Evolutionary conservation across 2,888 invertebrate species (phyloP).

Genomic region (Aricia artaxerxes): DNA sequence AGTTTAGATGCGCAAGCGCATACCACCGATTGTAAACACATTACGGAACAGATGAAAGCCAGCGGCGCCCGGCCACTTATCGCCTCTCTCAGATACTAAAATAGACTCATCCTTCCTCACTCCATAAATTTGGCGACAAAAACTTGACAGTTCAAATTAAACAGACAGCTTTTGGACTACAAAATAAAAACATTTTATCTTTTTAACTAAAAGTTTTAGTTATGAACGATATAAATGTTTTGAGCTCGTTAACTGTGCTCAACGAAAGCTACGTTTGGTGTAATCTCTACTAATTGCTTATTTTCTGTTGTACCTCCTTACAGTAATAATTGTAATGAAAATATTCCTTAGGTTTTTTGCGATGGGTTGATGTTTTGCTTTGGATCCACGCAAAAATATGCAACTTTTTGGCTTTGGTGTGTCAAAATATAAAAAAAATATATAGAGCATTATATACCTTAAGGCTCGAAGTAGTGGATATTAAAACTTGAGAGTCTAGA

Average conservation of each 20-base stretch:
- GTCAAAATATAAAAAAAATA: no score
- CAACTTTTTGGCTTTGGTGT: no score
- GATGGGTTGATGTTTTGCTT: no score
- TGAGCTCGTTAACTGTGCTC: not conserved
- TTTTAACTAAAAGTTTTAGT: not conserved
- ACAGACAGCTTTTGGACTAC: not conserved
- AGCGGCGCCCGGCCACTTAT: constrained; percentile 73
- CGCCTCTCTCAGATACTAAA: constrained; percentile 69
- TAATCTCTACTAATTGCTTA: not conserved
- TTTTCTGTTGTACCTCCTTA: no score
- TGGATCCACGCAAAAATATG: no score
- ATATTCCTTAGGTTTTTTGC: no score
- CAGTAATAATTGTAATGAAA: no score
- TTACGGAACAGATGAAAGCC: constrained; percentile 69
- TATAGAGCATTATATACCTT: no score
- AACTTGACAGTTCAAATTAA: not conserved
- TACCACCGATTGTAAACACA: constrained; percentile 60
- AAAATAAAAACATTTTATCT: not conserved
- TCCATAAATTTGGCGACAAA: constrained; percentile 33
- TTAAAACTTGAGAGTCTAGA: not conserved
- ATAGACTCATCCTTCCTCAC: constrained; percentile 54
- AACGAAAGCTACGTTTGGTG: not conserved
- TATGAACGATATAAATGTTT: not conserved
- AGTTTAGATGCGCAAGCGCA: constrained; percentile 51
- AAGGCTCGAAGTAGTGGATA: no score